Percentiles rank a stretch among this genome's conserved stretches.
Evolutionary conservation across 2,797 vertebrate species (phyloP).

Genomic region (Crenichthys baileyi): DNA sequence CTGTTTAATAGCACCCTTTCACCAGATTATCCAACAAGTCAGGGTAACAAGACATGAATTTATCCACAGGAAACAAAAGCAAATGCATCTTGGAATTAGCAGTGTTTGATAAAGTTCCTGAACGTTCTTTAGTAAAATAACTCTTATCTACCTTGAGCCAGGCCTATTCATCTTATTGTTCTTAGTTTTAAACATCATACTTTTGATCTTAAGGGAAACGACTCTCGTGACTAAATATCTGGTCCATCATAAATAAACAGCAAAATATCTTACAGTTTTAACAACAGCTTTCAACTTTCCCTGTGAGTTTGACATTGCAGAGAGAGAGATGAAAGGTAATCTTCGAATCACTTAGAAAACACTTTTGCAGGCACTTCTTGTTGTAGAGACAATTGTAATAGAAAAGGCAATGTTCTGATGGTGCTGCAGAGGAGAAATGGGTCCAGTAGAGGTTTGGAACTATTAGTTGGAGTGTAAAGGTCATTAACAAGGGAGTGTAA

Average conservation of each 20-base stretch:
- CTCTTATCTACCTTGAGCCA: neutral
- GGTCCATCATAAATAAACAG: slow-evolving; percentile 14
- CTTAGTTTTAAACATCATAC: neutral
- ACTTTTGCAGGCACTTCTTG: slow-evolving; percentile 63
- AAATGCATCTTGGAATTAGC: neutral
- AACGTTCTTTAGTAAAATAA: neutral
- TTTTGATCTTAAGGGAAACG: neutral
- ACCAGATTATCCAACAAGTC: no score
- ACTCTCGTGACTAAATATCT: slow-evolving; percentile 2
- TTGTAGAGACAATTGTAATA: slow-evolving; percentile 40
- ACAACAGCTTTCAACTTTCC: slow-evolving; percentile 29
- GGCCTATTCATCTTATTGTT: neutral
- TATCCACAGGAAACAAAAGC: neutral
- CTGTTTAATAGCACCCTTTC: no score
- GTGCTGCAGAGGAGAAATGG: slow-evolving; percentile 36
- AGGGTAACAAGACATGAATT: no score
- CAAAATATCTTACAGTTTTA: slow-evolving; percentile 3
- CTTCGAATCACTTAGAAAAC: slow-evolving; percentile 49
- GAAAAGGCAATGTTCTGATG: slow-evolving; percentile 62
- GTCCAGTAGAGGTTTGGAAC: slow-evolving; percentile 39
- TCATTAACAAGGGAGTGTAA: slow-evolving; percentile 40
- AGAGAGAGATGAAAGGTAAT: slow-evolving; percentile 46
- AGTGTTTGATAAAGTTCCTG: neutral
- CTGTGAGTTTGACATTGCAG: slow-evolving; percentile 24
- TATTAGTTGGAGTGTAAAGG: slow-evolving; percentile 50